These are phyloP conservation scores for Spongilla lacustris DNA, from an alignment of 37 sponge, comb jelly and placozoan genomes.

Conservation along the genomic window DNA sequence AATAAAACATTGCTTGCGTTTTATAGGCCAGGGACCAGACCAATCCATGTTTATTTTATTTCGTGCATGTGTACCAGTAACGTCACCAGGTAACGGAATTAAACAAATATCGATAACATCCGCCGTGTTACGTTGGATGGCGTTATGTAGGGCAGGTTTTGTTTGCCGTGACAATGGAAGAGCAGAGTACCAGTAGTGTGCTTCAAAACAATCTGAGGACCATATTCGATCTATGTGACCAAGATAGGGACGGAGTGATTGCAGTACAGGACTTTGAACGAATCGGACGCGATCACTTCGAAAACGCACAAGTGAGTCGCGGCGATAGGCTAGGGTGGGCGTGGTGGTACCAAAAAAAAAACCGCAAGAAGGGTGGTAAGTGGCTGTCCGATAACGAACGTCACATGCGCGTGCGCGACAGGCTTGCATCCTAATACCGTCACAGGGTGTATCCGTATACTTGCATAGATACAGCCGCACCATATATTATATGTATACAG, in stretches of 20 bases:
- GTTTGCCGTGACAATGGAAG: not conserved
- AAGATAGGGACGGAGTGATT: constrained; percentile 69
- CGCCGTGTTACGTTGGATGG: not conserved
- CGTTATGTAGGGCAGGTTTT: not conserved
- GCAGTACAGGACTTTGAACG: constrained; percentile 47
- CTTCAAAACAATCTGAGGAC: constrained; percentile 18
- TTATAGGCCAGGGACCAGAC: no score
- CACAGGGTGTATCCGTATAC: no score
- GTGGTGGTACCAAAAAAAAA: not conserved
- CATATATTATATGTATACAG: no score
- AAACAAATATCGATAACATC: not conserved
- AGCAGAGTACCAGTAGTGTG: not conserved
- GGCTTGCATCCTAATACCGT: no score
- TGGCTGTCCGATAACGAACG: no score
- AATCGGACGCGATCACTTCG: constrained; percentile 59
- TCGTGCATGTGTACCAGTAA: not conserved
- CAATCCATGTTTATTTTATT: no score
- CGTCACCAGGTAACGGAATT: not conserved
- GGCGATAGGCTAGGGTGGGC: not conserved
- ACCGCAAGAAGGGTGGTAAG: not conserved
- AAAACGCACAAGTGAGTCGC: constrained; percentile 36
- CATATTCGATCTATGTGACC: constrained; percentile 76
- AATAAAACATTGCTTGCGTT: no score
- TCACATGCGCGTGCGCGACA: no score
- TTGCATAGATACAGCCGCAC: no score